A percentile compares a stretch with the other conserved stretches of the same genome.
Evolutionary conservation across 2,888 invertebrate species (phyloP).

Genomic region (Trichopoda pennipes): DNA sequence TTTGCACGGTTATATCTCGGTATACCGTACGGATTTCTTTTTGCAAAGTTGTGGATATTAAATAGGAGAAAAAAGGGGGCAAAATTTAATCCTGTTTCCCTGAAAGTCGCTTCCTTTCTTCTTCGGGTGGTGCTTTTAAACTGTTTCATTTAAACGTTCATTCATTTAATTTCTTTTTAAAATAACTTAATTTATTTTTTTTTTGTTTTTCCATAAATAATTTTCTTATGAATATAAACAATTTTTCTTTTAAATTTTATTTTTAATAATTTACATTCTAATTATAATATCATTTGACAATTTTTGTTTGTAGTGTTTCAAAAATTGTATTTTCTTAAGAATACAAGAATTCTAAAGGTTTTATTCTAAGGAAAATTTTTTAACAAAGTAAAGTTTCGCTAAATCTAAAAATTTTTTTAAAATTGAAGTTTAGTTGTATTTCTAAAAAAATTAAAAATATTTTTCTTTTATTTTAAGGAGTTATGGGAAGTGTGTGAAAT

Average conservation of each 20-base stretch:
- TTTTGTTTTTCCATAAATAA: conserved; percentile 29
- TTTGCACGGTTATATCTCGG: too few relatives aligned
- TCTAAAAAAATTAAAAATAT: neutral
- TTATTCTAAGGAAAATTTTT: neutral
- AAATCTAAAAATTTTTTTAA: neutral
- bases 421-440: neutral
- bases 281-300: conserved; percentile 18
- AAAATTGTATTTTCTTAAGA: neutral
- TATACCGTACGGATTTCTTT: too few relatives aligned
- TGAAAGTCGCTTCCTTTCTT: neutral
- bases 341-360: neutral
- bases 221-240: conserved; percentile 48
- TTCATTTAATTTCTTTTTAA: neutral
- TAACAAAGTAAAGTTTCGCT: too few relatives aligned
- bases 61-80: too few relatives aligned
- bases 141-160: neutral
- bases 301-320: conserved; percentile 4
- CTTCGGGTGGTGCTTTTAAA: neutral
- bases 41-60: too few relatives aligned
- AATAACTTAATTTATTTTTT: neutral
- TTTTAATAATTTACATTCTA: conserved; percentile 30
- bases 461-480: neutral
- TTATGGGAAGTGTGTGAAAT: conserved; percentile 24
- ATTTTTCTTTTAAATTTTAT: neutral
- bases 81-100: too few relatives aligned